Evolutionary conservation across 2,113 vertebrate species (phyloP).

Genomic region (Mola mola): DNA sequence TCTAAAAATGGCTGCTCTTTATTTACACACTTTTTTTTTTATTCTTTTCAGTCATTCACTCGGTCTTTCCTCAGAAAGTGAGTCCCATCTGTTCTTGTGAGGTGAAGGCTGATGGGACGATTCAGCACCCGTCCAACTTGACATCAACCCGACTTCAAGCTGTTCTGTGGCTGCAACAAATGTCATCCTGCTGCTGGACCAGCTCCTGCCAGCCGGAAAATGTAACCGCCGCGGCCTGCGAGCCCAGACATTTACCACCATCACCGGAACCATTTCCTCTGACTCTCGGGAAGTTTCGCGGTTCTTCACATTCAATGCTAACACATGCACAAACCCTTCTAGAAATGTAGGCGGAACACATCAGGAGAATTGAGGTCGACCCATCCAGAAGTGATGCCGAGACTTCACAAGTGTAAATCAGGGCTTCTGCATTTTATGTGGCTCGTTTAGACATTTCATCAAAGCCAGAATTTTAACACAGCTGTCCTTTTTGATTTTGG

Average conservation of each 20-base stretch:
- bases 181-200: constrained; percentile 52
- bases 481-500: constrained; percentile 4
- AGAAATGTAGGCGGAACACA: constrained; percentile 59
- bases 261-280: constrained; percentile 50
- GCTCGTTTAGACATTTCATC: constrained; percentile 61
- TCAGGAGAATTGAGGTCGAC: constrained; percentile 23
- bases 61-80: constrained; percentile 56
- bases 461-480: constrained; percentile 35
- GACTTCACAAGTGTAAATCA: constrained; percentile 25
- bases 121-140: constrained; percentile 38
- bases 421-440: constrained; percentile 34
- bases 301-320: constrained; percentile 42
- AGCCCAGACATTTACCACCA: constrained; percentile 70
- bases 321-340: constrained; percentile 60
- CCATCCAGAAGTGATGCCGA: constrained; percentile 32
- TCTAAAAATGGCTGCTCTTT: constrained; percentile 79
- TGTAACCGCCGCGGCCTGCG: constrained; percentile 63
- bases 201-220: constrained; percentile 42
- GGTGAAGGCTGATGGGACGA: constrained; percentile 54
- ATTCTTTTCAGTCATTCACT: constrained; percentile 64
- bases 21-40: constrained; percentile 75
- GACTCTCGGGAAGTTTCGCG: constrained; percentile 37
- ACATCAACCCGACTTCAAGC: constrained; percentile 47
- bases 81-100: constrained; percentile 66
- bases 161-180: constrained; percentile 41